Evolutionary conservation across 1,140 invertebrate genomes (phyloP), one percentile per base, ranked within the genome.

Genomic region (Rhyzopertha dominica): DNA sequence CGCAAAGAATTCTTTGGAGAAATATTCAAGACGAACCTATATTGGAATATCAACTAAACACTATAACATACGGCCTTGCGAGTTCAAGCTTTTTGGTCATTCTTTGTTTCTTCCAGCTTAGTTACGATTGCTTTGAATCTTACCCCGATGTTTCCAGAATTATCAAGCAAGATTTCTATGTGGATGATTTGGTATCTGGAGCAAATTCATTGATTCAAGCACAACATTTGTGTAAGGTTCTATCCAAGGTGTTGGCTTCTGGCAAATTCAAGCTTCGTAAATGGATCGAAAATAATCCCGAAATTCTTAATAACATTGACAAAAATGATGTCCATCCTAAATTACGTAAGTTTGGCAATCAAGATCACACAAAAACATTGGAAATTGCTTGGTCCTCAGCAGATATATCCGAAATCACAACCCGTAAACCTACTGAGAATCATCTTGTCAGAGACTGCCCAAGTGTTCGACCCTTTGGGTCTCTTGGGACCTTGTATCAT

Each of bases 11-110:
- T 14, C 14, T 69, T 0, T 66, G 63, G 56, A 49, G 62, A 12
- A 4, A 40, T 14, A 24, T 41, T 0, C 20, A 49, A 2, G 16
- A 37, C 5, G 29, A 60, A 28, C 39, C 47, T 2, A 31, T 70
- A 0, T 16, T 54, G 19, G 47, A 49, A 12, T 69, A 54, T 44
- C 13, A 32, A 28, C 42, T 65, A 8, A 42, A 30, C 3, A 66
- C 63, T 2, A 50, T 69, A 1, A 67, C 59, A 2, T 68, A 58
- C 46, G 66, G 65, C 5, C 61, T 56, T n/a, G 41, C 50, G 7
- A 13, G 12, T 7, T 44, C 49, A 16, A 28, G 44, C 2, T 49
- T 43, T 29, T 20, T 51, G 10, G 36, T 45, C 1, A 48, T 42
- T 13, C 17, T 37, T 0, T 32, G 10, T 9, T 30, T 51, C 12